Conservation (phyloP, 2,113 vertebrate genomes). For the Neogobius melanostomus region DNA sequence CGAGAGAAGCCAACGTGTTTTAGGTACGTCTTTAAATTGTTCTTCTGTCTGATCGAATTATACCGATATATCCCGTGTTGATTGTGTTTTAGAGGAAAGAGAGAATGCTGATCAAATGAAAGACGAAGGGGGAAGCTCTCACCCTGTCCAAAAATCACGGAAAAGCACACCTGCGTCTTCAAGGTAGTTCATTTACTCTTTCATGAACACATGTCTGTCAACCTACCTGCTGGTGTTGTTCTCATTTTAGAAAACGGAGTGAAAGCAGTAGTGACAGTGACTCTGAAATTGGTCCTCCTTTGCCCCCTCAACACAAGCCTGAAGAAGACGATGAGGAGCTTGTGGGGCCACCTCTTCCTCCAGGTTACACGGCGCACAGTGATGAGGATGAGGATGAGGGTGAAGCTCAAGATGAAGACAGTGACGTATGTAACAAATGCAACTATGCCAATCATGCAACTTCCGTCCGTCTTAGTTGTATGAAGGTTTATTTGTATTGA, state of each 20-base stretch:
- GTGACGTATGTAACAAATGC: conserved; percentile 80
- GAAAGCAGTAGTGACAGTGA: conserved; percentile 58
- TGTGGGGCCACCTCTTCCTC: conserved; percentile 81
- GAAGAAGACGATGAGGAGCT: conserved; percentile 56
- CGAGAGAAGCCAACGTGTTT: conserved; percentile 86
- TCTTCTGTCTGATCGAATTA: background rate
- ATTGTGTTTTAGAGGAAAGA: conserved; percentile 58
- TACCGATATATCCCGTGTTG: background rate
- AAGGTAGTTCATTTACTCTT: conserved; percentile 38
- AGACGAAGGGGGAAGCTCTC: conserved; percentile 55
- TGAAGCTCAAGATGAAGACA: conserved; percentile 68
- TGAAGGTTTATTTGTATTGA: background rate
- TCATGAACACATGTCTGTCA: no score
- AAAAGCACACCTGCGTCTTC: conserved; percentile 41
- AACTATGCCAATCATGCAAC: conserved; percentile 8
- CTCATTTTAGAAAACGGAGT: conserved; percentile 51
- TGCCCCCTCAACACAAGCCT: conserved; percentile 57
- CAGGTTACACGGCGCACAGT: conserved; percentile 72
- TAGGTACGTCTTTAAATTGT: conserved; percentile 74
- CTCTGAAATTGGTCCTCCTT: conserved; percentile 78
- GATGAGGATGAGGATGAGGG: conserved; percentile 71
- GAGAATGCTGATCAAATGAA: conserved; percentile 42
- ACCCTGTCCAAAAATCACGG: conserved; percentile 29
- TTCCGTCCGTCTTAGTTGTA: background rate
- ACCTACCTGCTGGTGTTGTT: background rate